These are phyloP conservation scores for Aspidiotus destructor DNA, from an alignment of 2,888 invertebrate species.

Conservation along the genomic window DNA sequence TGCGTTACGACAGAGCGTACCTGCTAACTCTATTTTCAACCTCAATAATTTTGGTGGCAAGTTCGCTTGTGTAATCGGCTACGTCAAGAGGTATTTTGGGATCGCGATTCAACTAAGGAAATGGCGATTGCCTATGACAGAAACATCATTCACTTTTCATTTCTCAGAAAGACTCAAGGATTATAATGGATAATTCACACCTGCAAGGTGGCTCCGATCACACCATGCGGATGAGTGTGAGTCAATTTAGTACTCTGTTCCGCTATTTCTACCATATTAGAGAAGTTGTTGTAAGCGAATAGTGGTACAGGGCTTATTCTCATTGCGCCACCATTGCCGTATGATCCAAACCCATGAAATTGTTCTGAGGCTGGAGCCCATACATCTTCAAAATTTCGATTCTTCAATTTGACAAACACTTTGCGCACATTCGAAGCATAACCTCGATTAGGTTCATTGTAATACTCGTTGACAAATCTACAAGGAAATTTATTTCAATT, in stretches of 20 bases:
- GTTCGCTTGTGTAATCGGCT: slow-evolving; percentile 45
- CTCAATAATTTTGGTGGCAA: slow-evolving; percentile 48
- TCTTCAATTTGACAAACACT: slow-evolving; percentile 49
- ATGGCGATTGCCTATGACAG: slow-evolving; percentile 48
- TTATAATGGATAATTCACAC: slow-evolving; percentile 39
- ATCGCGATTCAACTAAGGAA: slow-evolving; percentile 46
- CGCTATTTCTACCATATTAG: slow-evolving; percentile 46
- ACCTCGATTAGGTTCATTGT: slow-evolving; percentile 51
- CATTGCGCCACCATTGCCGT: slow-evolving; percentile 72
- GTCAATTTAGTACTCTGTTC: slow-evolving; percentile 51
- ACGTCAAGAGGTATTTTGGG: slow-evolving; percentile 45
- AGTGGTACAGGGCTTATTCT: slow-evolving; percentile 57
- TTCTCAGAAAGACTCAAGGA: slow-evolving; percentile 10
- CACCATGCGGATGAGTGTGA: slow-evolving; percentile 50
- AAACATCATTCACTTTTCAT: background rate
- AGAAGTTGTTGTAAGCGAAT: slow-evolving; percentile 48
- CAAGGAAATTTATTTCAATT: slow-evolving; percentile 26
- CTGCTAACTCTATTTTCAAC: slow-evolving; percentile 42
- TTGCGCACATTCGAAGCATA: slow-evolving; percentile 54
- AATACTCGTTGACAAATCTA: slow-evolving; percentile 55
- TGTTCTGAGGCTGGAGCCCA: slow-evolving; percentile 55
- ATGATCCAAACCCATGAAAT: slow-evolving; percentile 59
- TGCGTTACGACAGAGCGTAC: background rate
- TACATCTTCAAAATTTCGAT: slow-evolving; percentile 43
- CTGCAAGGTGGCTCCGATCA: slow-evolving; percentile 51